Evolutionary conservation across 53 echinoderm and acorn worm genomes (phyloP).

Genomic region (Crossaster papposus): DNA sequence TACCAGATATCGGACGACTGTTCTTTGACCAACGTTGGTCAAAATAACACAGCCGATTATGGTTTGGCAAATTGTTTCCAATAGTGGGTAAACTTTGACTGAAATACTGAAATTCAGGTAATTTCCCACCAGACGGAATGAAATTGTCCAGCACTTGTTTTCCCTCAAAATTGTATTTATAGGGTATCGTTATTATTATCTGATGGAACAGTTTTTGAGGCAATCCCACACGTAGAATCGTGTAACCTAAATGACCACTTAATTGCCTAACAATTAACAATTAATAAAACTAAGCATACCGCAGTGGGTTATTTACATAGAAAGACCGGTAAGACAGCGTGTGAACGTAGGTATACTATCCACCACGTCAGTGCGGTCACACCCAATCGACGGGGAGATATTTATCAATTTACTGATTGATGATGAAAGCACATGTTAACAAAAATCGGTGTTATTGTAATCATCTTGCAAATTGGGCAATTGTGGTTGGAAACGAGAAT

Average conservation of each 20-base stretch:
- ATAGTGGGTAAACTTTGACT: too few species aligned
- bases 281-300: neutral
- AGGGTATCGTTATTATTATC: too few species aligned
- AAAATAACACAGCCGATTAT: too few species aligned
- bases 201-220: too few species aligned
- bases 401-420: constrained; percentile 5
- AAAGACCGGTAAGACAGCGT: too few species aligned
- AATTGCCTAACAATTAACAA: neutral
- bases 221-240: neutral
- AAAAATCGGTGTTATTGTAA: neutral
- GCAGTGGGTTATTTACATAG: neutral
- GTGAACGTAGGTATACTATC: neutral
- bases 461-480: constrained; percentile 15
- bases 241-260: neutral
- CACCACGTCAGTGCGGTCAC: neutral
- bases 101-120: too few species aligned
- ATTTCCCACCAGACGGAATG: too few species aligned
- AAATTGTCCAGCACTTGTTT: too few species aligned
- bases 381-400: neutral
- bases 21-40: too few species aligned
- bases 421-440: neutral
- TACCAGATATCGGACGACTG: too few species aligned
- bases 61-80: too few species aligned
- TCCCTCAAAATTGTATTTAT: too few species aligned
- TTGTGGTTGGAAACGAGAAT: neutral